A percentile compares a stretch with the other conserved stretches of the same genome.
phyloP scores from a whole-genome alignment of 2,888 invertebrate species.

The Torymus texanus region DNA sequence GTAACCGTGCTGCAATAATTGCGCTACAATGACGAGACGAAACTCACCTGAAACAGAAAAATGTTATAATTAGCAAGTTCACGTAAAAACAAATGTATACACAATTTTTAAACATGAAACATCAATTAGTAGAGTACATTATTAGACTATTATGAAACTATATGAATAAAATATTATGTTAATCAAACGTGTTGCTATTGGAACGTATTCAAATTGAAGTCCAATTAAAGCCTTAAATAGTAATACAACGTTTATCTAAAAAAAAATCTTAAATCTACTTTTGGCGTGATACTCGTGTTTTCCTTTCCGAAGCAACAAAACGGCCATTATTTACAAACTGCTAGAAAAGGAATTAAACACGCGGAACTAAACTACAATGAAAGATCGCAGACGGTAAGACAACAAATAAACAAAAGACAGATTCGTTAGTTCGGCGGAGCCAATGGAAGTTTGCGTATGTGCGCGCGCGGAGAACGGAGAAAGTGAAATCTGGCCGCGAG shows the following conservation, averaged over 20 bases:
- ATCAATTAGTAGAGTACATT: no score
- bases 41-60: conserved; percentile 33
- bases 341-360: neutral
- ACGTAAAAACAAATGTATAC: no score
- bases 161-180: no score
- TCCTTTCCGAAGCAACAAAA: no score
- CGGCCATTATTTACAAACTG: neutral
- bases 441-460: conserved; percentile 1
- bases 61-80: neutral
- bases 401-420: conserved; percentile 16
- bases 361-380: neutral
- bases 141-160: no score
- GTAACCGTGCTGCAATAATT: conserved; percentile 8
- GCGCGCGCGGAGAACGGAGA: conserved; percentile 7
- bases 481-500: conserved; percentile 23
- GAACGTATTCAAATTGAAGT: no score
- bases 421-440: neutral
- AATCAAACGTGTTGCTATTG: no score
- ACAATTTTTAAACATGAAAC: no score
- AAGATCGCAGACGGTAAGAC: neutral
- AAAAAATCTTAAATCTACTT: no score
- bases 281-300: no score
- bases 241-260: no score
- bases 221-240: no score
- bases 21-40: neutral